A percentile compares a stretch with the other conserved stretches of the same genome.
Evolutionary conservation across 23 tunicate genomes (phyloP).

Genomic region (Halocynthia aurantium): DNA sequence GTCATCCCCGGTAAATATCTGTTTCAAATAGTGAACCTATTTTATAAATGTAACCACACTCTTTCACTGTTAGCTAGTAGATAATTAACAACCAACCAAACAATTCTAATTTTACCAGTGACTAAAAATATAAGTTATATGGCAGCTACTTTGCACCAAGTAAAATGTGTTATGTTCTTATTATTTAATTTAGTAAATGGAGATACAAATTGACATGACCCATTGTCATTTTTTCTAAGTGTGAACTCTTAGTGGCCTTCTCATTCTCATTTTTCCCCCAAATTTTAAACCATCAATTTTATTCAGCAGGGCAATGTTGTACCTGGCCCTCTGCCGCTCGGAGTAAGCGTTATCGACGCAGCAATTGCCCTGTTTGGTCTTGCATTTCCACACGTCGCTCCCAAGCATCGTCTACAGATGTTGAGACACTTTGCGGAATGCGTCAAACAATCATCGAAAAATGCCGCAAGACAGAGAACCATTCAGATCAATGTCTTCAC

Average conservation of each 20-base stretch:
- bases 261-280: not conserved
- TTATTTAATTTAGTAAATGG: no score
- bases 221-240: no score
- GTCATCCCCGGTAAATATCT: constrained; percentile 39
- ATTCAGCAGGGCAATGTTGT: constrained; percentile 51
- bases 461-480: constrained; percentile 55
- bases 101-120: no score
- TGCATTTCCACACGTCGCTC: constrained; percentile 91
- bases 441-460: constrained; percentile 66
- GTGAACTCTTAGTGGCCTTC: no score
- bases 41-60: no score
- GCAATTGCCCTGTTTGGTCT: constrained; percentile 85
- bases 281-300: not conserved
- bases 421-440: constrained; percentile 83
- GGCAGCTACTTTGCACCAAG: no score
- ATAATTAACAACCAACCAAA: no score
- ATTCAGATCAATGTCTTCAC: constrained; percentile 85
- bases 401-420: constrained; percentile 96
- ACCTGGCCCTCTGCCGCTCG: constrained; percentile 93
- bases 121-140: no score
- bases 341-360: constrained; percentile 89
- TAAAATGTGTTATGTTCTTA: no score
- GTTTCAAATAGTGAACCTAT: no score
- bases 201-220: no score
- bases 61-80: no score